Base-by-base conservation (phyloP, 2,888 invertebrate genomes). In the Willowsia nigromaculata region DNA sequence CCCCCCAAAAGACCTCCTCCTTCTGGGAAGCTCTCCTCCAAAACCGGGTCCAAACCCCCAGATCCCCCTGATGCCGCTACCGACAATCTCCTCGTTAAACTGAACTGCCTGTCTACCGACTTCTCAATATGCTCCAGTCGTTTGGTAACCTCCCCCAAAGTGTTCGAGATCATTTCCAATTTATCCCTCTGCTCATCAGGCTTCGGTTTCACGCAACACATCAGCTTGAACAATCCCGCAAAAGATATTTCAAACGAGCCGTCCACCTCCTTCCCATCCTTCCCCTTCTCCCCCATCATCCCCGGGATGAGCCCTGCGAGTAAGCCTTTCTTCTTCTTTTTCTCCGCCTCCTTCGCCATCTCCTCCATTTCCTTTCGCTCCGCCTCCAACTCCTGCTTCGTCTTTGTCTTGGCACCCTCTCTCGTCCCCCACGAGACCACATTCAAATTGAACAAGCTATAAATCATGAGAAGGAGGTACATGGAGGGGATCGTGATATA, bases 371-470 rank as follows among this genome's bases (percentile, higher is more conserved):
- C 93, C 86, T 92, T 93, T 88, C 93, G 92, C 81, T 93, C 93
- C 91, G 93, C 94, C 93, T 93, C 94, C 90, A 93, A 40, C 91
- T 93, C 93, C 95, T 95, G 89, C 94, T 91, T 90, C 0, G 90
- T 71, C 56, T 88, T 90, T 0, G 84, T 53, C 40, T 88, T 88
- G 13, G 85, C 78, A 22, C 87, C 96, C 94, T 98, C 99, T 90
- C 99, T 95, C 0, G 99, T 99, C 5, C 99, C 99, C 99, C 99
- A 99, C 0, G 97, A 96, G 3, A 99, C 97, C 93, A 98, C 97
- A 94, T 99, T 97, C 94, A 99, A 95, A 94, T 99, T 99, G 93
- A 98, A 98, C 33, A 98, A 95, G 0, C 98, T 97, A 94, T 98
- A 99, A 85, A 99, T 96, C 92, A 98, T 96, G 83, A 99, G 95